Conservation (phyloP, 2,113 vertebrate genomes). For the Macaca fascicularis region DNA sequence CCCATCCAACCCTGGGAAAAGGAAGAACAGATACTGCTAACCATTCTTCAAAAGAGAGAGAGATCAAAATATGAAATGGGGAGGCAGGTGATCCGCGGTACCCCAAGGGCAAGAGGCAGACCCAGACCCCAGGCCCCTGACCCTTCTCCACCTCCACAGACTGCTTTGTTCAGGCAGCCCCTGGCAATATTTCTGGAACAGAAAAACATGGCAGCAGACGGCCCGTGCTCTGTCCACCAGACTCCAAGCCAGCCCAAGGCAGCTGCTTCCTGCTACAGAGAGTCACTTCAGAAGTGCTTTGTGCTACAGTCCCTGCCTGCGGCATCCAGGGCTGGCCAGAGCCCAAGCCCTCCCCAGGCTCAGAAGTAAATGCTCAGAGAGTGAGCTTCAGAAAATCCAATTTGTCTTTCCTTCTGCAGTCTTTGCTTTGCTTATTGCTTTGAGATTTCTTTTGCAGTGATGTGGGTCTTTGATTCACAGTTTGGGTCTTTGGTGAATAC, state of each 20-base stretch:
- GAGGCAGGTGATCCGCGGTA: accelerated
- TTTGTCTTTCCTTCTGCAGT: constrained; percentile 51
- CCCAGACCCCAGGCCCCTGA: background rate
- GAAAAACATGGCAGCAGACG: accelerated
- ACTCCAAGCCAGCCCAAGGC: background rate
- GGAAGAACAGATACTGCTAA: background rate
- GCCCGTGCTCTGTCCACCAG: background rate
- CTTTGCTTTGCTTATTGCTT: constrained; percentile 54
- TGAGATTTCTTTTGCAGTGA: constrained; percentile 59
- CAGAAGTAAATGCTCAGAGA: background rate
- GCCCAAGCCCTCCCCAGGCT: background rate
- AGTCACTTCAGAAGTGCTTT: background rate
- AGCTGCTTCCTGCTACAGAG: background rate
- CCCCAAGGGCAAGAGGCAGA: background rate
- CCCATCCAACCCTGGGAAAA: background rate
- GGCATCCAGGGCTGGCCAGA: background rate
- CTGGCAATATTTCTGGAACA: background rate
- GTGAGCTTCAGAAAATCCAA: constrained; percentile 43
- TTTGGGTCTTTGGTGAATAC: constrained; percentile 43
- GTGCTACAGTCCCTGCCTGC: background rate
- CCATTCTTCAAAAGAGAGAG: background rate
- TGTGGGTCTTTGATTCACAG: constrained; percentile 50
- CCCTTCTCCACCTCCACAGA: background rate
- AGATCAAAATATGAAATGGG: background rate
- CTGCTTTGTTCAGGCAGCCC: background rate